These are phyloP conservation scores for Matsumyia berberina DNA, from an alignment of 2,888 invertebrate genomes.

Conservation along the genomic window DNA sequence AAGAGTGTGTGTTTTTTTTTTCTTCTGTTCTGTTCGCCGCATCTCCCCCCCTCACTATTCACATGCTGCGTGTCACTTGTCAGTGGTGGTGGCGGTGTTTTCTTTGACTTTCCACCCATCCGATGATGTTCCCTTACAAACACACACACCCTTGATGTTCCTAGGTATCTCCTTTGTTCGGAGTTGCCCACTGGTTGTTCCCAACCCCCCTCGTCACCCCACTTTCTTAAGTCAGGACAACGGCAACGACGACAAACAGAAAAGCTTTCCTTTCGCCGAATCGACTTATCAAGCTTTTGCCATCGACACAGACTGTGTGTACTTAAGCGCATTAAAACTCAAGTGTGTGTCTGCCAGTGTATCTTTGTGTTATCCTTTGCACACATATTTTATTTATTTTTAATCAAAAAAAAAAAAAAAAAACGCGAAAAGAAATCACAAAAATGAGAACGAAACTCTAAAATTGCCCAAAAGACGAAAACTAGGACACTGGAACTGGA, in stretches of 20 bases:
- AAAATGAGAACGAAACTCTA: conserved; percentile 40
- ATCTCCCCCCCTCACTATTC: background rate
- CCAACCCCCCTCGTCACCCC: background rate
- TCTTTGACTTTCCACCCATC: conserved; percentile 35
- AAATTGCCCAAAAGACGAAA: conserved; percentile 57
- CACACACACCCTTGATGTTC: conserved; percentile 4
- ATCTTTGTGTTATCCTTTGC: conserved; percentile 42
- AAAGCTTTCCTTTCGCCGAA: conserved; percentile 28
- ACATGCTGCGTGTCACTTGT: conserved; percentile 22
- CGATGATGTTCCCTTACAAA: conserved; percentile 19
- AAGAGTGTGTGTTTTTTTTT: conserved; percentile 21
- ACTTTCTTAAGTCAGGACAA: background rate
- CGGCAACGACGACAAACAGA: conserved; percentile 9
- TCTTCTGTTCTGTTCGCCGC: too few relatives aligned
- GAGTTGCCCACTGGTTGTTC: conserved; percentile 27
- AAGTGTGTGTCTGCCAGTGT: conserved; percentile 21
- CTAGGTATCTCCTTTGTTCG: conserved; percentile 34
- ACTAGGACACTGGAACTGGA: conserved; percentile 60
- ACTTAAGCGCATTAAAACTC: conserved; percentile 12
- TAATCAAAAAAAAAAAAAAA: conserved; percentile 56
- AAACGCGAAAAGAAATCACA: conserved; percentile 7
- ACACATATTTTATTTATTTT: conserved; percentile 74
- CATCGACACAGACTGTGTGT: conserved; percentile 41
- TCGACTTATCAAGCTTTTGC: conserved; percentile 42
- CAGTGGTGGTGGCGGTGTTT: conserved; percentile 35